These are phyloP conservation scores for Menidia menidia DNA, from an alignment of 2,797 vertebrate species.

Conservation along the genomic window DNA sequence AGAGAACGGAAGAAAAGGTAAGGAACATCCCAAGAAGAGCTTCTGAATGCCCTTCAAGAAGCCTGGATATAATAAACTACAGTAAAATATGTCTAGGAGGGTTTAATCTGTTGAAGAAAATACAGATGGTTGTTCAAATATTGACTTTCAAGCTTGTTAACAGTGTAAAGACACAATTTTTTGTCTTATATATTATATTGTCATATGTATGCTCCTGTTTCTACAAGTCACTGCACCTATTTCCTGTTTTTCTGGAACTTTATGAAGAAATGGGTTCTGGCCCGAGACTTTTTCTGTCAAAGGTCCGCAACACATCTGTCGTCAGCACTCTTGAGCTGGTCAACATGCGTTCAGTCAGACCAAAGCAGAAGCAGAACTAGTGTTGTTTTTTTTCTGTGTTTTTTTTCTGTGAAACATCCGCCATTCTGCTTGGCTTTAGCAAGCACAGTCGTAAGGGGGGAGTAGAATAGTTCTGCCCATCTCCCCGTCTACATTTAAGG, in stretches of 20 bases:
- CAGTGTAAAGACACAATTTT: not conserved
- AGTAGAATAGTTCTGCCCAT: not conserved
- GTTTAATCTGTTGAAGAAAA: not conserved
- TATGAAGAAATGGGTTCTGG: not conserved
- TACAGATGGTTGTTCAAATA: not conserved
- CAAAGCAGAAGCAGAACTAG: not conserved
- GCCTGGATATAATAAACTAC: not conserved
- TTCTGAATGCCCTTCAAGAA: not conserved
- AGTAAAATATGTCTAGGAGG: not conserved
- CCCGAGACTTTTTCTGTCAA: not conserved
- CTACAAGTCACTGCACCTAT: not conserved
- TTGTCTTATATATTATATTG: not conserved
- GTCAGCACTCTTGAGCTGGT: not conserved
- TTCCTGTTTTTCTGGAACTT: not conserved
- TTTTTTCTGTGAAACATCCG: not conserved
- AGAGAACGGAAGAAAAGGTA: not conserved
- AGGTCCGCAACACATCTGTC: not conserved
- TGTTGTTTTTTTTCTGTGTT: no score
- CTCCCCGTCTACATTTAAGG: not conserved
- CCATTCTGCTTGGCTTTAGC: not conserved
- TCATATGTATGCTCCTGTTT: not conserved
- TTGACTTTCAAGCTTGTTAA: not conserved
- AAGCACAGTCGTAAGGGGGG: not conserved
- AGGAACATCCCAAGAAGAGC: not conserved
- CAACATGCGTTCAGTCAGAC: not conserved